A percentile compares a stretch with the other conserved stretches of the same genome.
These are phyloP conservation scores for Rhinichthys osculus DNA, from an alignment of 2,797 vertebrate species.

Conservation along the genomic window DNA sequence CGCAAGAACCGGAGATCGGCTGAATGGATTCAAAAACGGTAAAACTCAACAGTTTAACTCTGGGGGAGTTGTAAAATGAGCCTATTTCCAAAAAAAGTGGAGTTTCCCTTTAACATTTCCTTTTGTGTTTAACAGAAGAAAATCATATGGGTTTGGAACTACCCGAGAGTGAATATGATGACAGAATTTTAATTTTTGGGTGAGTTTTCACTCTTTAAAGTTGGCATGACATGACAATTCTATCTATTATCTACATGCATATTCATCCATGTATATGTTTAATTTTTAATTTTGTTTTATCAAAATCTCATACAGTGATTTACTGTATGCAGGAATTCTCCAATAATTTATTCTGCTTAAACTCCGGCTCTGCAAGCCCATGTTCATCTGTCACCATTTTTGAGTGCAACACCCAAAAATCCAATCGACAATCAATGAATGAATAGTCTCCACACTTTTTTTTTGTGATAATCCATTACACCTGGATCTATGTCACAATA, in stretches of 20 bases:
- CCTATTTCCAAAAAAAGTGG: no score
- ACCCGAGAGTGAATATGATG: neutral
- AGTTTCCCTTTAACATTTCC: no score
- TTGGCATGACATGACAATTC: neutral
- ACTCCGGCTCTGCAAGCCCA: neutral
- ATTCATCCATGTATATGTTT: neutral
- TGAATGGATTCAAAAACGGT: no score
- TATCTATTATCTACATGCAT: neutral
- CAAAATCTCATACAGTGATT: neutral
- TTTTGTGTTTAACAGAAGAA: neutral
- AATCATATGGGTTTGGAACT: neutral
- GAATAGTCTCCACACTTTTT: neutral
- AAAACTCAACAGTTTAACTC: no score
- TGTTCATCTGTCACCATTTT: neutral
- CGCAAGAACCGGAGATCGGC: no score
- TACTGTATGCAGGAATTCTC: neutral
- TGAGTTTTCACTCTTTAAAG: neutral
- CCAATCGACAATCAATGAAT: neutral
- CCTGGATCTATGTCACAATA: neutral
- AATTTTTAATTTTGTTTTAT: neutral
- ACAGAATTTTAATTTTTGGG: neutral
- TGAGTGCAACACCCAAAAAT: neutral
- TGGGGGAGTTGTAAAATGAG: no score
- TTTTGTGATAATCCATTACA: neutral
- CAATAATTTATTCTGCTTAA: neutral